Evolutionary conservation across 2,888 invertebrate genomes (phyloP), one percentile per base, ranked within the genome.

Genomic region (Myopa tessellatipennis): DNA sequence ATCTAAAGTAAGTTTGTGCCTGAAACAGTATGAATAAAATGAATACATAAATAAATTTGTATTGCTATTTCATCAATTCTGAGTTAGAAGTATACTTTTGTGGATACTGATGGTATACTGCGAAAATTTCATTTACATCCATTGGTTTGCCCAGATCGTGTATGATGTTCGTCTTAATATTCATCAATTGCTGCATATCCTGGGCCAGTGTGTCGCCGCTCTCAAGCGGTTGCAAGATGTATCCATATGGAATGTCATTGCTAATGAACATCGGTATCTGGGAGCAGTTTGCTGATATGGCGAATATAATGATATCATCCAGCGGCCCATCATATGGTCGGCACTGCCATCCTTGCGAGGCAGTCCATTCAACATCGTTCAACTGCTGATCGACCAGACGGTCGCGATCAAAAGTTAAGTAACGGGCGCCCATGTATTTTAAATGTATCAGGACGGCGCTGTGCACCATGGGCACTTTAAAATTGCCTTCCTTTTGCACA

Each of bases 301-400:
- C 98, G 90, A 99, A 98, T 0, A 94, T 92, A 81, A 98, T 97
- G 72, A 98, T 96, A 87, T 99, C 98, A 90, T 99, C 98, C 1
- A 92, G 90, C 0, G 97, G 95, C 0, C 97, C 96, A 74, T 92
- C 88, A 83, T 94, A 96, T 0, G 94, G 84, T 3, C 90, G 84
- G 18, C 83, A 81, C 12, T 83, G 80, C 91, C 79, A 71, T 0
- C 80, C 80, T 69, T 80, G 79, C 4, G 55, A 73, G n/a, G 77
- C 58, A 12, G 80, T 40, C 80, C 80, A 80, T 4, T 81, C 83
- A 1, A 81, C 76, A 67, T 82, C 80, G 60, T 82, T 81, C 77
- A 79, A 76, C 70, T 88, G 88, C 74, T 84, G 83, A n/a, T 79
- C 71, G 6, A 85, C 72, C 4, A 89, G 76, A n/a, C 81, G 83